These are phyloP conservation scores for Spialia ferax DNA, from an alignment of 2,888 invertebrate genomes.

Conservation along the genomic window DNA sequence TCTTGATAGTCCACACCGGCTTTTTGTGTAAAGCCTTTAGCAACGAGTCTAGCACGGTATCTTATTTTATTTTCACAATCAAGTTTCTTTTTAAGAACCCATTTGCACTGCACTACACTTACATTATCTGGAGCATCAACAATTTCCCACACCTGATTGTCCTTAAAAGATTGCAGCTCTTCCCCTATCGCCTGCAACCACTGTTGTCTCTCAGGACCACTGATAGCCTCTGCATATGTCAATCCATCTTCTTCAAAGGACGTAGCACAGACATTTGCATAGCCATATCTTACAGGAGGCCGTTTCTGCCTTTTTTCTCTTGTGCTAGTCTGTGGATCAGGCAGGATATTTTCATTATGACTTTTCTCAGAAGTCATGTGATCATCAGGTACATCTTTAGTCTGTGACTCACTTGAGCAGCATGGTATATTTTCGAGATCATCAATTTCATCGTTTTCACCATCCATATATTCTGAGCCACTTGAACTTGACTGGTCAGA, in stretches of 20 bases:
- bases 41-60: constrained; percentile 5
- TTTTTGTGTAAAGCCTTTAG: constrained; percentile 10
- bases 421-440: not conserved
- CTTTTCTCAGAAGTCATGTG: too few relatives aligned
- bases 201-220: constrained; percentile 21
- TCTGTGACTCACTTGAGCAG: too few relatives aligned
- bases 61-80: constrained; percentile 13
- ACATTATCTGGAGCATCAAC: constrained; percentile 1
- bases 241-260: not conserved
- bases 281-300: not conserved
- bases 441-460: not conserved
- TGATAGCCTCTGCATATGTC: constrained; percentile 22
- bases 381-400: too few relatives aligned
- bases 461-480: not conserved
- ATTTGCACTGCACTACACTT: constrained; percentile 31
- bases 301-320: not conserved
- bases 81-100: constrained; percentile 16
- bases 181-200: constrained; percentile 32
- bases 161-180: constrained; percentile 31
- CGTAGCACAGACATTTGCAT: constrained; percentile 1
- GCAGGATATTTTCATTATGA: too few relatives aligned
- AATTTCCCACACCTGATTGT: constrained; percentile 31
- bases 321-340: not conserved
- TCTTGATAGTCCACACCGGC: not conserved
- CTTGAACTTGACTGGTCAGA: not conserved